A percentile compares a stretch with the other conserved stretches of the same genome.
phyloP scores from a whole-genome alignment of 2,888 invertebrate genomes.

The Andricus quercusramuli region DNA sequence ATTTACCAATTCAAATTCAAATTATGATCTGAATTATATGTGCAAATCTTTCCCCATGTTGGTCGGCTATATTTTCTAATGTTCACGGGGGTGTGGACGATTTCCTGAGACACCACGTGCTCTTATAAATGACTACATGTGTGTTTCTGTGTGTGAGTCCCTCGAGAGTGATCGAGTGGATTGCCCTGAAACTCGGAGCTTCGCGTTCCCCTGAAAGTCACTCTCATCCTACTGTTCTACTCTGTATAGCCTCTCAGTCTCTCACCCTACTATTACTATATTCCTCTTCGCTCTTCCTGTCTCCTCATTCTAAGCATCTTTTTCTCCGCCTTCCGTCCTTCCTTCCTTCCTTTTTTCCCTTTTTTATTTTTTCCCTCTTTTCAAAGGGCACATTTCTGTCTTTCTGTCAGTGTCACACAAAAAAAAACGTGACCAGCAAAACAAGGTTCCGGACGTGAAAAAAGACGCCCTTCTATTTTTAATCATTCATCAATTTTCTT shows the following conservation, averaged over 20 bases:
- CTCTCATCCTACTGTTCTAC: not conserved
- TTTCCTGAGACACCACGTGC: not conserved
- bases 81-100: not conserved
- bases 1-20: too few species aligned
- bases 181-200: constrained; percentile 52
- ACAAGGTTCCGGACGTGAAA: constrained; percentile 24
- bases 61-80: not conserved
- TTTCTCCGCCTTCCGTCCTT: not conserved
- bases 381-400: constrained; percentile 24
- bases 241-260: not conserved
- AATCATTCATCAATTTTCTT: constrained; percentile 9
- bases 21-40: not conserved
- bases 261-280: not conserved
- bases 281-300: constrained; percentile 22
- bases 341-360: not conserved
- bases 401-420: constrained; percentile 45
- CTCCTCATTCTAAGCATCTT: constrained; percentile 21
- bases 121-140: not conserved
- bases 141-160: constrained; percentile 44
- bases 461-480: not conserved
- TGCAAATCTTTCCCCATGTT: not conserved
- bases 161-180: constrained; percentile 59
- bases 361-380: not conserved
- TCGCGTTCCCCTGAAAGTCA: constrained; percentile 11
- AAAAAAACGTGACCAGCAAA: constrained; percentile 50